Conservation (phyloP, 2,113 vertebrate species). For the Orthonyx spaldingii region DNA sequence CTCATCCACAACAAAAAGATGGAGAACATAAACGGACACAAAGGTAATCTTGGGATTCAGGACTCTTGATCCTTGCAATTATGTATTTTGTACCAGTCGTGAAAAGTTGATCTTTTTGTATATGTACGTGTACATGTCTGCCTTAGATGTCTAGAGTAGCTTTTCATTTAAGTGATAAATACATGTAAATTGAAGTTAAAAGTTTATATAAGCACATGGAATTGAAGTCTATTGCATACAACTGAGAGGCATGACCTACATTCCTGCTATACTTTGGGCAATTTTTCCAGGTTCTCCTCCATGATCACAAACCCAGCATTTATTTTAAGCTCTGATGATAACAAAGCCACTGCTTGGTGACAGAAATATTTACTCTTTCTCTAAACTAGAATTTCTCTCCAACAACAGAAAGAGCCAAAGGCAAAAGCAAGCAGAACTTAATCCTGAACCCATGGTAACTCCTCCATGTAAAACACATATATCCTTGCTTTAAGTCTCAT, state of each 20-base stretch:
- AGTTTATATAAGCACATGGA: neutral
- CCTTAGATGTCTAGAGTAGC: neutral
- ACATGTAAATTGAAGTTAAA: neutral
- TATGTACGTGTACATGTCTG: neutral
- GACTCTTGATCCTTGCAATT: neutral
- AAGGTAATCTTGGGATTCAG: neutral
- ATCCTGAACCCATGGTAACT: neutral
- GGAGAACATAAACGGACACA: neutral
- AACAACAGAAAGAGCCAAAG: neutral
- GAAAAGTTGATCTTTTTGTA: neutral
- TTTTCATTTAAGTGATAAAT: neutral
- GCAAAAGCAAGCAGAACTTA: neutral
- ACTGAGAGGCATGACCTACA: neutral
- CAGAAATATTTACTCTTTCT: slow-evolving; percentile 29
- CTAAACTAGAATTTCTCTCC: neutral
- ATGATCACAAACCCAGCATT: neutral
- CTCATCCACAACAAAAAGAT: neutral
- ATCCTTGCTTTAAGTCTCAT: neutral
- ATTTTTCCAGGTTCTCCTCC: neutral
- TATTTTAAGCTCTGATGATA: neutral
- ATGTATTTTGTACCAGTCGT: neutral
- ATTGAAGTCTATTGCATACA: neutral
- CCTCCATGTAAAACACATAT: neutral
- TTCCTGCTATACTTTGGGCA: neutral
- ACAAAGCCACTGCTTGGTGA: neutral